phyloP scores from a whole-genome alignment of 2,888 invertebrate species.

The Athalia rosae region DNA sequence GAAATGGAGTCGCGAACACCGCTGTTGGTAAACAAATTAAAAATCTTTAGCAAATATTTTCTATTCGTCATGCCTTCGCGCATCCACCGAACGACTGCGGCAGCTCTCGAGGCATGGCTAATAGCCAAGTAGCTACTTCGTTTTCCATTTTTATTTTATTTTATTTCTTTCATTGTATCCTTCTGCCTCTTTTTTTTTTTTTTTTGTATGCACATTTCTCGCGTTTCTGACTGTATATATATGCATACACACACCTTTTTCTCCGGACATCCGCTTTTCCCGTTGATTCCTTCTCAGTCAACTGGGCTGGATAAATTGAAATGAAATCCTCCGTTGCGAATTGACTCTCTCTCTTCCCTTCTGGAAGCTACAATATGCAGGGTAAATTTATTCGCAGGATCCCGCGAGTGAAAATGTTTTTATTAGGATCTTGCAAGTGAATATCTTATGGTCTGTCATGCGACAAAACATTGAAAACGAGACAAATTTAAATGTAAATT shows the following conservation, averaged over 20 bases:
- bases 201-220: no score
- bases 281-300: slow-evolving; percentile 9
- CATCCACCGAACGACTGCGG: slow-evolving; percentile 15
- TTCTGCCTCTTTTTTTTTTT: not conserved
- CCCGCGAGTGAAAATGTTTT: no score
- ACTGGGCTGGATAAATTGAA: slow-evolving; percentile 34
- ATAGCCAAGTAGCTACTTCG: no score
- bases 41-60: slow-evolving; percentile 14
- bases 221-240: not conserved
- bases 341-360: not conserved
- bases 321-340: slow-evolving; percentile 18
- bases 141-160: not conserved
- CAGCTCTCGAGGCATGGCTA: not conserved
- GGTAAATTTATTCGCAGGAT: no score
- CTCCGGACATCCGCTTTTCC: not conserved
- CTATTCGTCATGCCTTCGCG: not conserved
- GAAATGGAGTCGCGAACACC: not conserved
- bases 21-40: not conserved
- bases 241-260: not conserved
- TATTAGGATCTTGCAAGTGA: no score
- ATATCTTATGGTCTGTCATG: no score
- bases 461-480: no score
- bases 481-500: no score
- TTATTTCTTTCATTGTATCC: slow-evolving; percentile 4
- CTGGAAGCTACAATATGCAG: no score